Conservation (phyloP, 2,888 invertebrate genomes). For the Laothoe populi region DNA sequence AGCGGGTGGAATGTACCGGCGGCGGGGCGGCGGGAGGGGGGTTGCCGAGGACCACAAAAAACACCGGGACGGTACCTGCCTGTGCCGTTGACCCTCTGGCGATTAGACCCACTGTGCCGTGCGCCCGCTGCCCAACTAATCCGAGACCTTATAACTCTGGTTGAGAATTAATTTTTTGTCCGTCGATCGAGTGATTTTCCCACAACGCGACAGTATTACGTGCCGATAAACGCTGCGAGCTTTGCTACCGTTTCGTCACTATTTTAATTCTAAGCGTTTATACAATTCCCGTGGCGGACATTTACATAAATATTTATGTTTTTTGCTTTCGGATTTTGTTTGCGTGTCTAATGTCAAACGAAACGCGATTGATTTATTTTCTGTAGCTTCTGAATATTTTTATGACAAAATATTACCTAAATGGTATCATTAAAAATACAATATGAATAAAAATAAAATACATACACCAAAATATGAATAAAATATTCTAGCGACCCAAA, state of each 20-base stretch:
- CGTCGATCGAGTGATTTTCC: constrained; percentile 18
- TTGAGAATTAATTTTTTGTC: constrained; percentile 16
- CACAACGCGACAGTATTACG: constrained; percentile 17
- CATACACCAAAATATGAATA: too few relatives aligned
- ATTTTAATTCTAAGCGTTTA: constrained; percentile 18
- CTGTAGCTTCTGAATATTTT: background rate
- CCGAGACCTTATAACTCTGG: constrained; percentile 15
- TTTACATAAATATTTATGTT: constrained; percentile 9
- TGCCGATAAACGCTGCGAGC: constrained; percentile 7
- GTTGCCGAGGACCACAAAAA: constrained; percentile 62
- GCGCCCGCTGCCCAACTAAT: constrained; percentile 25
- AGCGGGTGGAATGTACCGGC: constrained; percentile 44
- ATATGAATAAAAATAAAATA: too few relatives aligned
- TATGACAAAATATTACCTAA: too few relatives aligned
- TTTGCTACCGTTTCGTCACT: constrained; percentile 18
- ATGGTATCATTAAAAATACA: too few relatives aligned
- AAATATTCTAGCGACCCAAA: too few relatives aligned
- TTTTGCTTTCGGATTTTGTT: background rate
- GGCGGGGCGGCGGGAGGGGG: constrained; percentile 32
- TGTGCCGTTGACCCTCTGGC: constrained; percentile 75
- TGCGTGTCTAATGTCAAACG: too few relatives aligned
- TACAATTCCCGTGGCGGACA: constrained; percentile 9
- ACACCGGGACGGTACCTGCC: constrained; percentile 75
- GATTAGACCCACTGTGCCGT: constrained; percentile 59
- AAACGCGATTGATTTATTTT: background rate